Conservation (phyloP, 2,113 vertebrate species). For the Ranitomeya variabilis region DNA sequence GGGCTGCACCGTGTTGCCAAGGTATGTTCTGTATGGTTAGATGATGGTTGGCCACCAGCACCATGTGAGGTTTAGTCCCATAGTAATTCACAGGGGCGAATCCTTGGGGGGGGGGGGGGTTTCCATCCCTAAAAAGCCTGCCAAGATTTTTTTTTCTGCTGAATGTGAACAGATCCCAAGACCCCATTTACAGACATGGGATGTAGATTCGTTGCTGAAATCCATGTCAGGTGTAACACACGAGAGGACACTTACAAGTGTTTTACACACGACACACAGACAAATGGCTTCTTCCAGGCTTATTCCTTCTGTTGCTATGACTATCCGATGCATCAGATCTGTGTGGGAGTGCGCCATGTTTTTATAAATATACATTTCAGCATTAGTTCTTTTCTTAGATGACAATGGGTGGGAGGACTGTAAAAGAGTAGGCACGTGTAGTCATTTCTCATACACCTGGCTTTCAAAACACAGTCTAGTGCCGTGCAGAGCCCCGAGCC, state of each 20-base stretch:
- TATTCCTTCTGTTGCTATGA: slow-evolving; percentile 28
- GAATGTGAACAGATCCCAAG: no score
- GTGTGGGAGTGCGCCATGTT: slow-evolving; percentile 18
- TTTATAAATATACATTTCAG: slow-evolving; percentile 24
- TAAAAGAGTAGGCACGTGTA: not conserved
- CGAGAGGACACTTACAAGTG: not conserved
- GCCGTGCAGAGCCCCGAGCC: not conserved
- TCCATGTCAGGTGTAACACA: no score
- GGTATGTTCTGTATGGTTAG: no score
- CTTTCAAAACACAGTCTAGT: not conserved
- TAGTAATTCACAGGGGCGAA: no score
- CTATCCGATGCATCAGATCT: slow-evolving; percentile 12
- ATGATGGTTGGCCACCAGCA: no score
- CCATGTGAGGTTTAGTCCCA: no score
- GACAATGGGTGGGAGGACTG: not conserved
- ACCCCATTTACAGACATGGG: no score
- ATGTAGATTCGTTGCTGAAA: no score
- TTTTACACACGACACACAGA: not conserved
- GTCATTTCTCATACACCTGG: not conserved
- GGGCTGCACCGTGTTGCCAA: no score
- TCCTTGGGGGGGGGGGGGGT: no score
- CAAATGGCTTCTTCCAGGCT: not conserved
- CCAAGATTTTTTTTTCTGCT: no score
- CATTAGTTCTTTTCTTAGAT: slow-evolving; percentile 12
- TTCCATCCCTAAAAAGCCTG: no score